Base-by-base conservation (phyloP, 2,113 vertebrate genomes). In the Ctenomys sociabilis region DNA sequence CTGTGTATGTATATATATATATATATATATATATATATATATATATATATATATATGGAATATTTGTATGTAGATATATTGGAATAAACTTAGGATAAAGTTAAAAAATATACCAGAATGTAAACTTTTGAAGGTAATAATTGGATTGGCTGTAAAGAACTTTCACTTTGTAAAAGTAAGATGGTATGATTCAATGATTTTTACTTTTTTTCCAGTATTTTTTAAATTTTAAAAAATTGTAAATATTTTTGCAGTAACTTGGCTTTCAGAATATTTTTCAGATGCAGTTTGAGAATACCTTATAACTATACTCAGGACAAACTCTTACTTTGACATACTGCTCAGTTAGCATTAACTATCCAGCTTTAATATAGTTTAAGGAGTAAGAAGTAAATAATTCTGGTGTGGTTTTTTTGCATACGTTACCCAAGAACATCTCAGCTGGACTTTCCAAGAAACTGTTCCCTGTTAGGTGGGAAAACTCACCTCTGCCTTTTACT, bases 221-320 rank as follows among this genome's bases (percentile, higher is more conserved):
- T 94, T 93, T 90, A 32, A 80, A 90, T 49, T 93, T 57, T 77
- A 77, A 73, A 68, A 85, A 78, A 40, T 52, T 61, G 85, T 77
- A 40, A 83, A 88, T 88, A 93, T 16, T 94, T 64, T 96, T 77
- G 14, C 70, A 91, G 24, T 96, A 8, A 91, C 45, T 70, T 92
- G 59, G 75, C 86, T 96, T 97, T 77, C 81, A 90, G 70, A 93
- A 95, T 78, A 90, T 80, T 73, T 92, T 63, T 95, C 87, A 93
- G 72, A 70, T 30, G 68, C 80, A 81, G 37, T 96, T 43, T 90
- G 28, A 91, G 37, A 84, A 88, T 94, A 90, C 86, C 63, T 80
- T 96, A 83, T 88, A 81, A 88, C 75, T 95, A 68, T 85, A 94
- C 96, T 97, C 95, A 95, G 96, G 96, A 95, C 91, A 94, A 95